Evolutionary conservation across 2,797 vertebrate species (phyloP), one percentile per base, ranked within the genome.

Genomic region (Tympanoctomys barrerae): DNA sequence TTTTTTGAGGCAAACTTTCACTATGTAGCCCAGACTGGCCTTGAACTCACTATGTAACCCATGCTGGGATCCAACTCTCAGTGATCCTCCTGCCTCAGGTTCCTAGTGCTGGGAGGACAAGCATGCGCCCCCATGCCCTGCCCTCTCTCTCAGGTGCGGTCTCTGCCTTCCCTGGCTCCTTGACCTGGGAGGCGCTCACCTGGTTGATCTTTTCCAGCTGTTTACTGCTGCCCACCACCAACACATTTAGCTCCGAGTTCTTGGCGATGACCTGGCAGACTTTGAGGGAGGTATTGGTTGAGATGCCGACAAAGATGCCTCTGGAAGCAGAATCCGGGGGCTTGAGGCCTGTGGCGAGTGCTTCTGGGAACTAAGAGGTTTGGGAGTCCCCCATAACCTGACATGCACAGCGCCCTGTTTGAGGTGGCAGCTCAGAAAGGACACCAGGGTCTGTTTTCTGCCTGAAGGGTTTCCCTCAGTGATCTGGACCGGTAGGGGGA

Each of bases 181-280:
- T 0, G 31, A 10, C 16, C 33, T 12, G 16, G 1, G n/a, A 7
- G 2, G 6, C 3, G 36, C 83, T 78, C 4, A 97, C 97, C 96
- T 96, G 94, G 26, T 62, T 61, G 52, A 96, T 4, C 3, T 97
- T 97, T 62, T 93, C 94, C 24, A 97, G 70, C 59, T 96, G 97
- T 13, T 10, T 79, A 46, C 87, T 71, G 0, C 31, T 52, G 3
- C 96, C 97, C 36, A 97, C 96, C 92, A 96, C 64, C 2, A 96
- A 57, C 71, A 96, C 2, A 14, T 93, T 64, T 4, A 96, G 57
- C 59, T 90, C 26, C 0, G 85, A 28, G n/a, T 31, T 80, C 28
- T 95, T 89, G 0, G 85, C 97, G 0, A 97, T 92, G 62, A 66
- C 8, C 82, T 94, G 96, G 88, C 93, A 96, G 59, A 6, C 8